Percentiles rank a stretch among this genome's conserved stretches.
phyloP scores from a whole-genome alignment of 2,113 vertebrate species.

The Coryphaenoides rupestris region DNA sequence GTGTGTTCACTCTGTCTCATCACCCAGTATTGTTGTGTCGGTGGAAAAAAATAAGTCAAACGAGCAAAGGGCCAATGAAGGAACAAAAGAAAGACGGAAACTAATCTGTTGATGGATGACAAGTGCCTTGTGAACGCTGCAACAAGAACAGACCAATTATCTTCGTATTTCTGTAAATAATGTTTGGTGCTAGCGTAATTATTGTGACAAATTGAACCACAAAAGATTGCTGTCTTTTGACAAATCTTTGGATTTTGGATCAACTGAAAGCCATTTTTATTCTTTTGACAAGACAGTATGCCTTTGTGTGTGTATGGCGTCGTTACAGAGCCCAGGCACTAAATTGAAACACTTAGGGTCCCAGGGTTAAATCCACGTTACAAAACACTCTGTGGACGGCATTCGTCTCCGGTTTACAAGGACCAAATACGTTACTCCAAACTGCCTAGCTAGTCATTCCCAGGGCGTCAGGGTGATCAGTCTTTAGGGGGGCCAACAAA shows the following conservation, averaged over 20 bases:
- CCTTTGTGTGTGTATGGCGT: no score
- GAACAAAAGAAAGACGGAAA: conserved; percentile 36
- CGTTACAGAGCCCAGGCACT: conserved; percentile 23
- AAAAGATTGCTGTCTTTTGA: conserved; percentile 35
- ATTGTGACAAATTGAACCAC: conserved; percentile 27
- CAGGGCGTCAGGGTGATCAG: conserved; percentile 41
- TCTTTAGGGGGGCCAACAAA: conserved; percentile 55
- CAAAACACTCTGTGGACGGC: background rate
- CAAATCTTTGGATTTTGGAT: conserved; percentile 37
- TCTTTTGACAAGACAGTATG: conserved; percentile 40
- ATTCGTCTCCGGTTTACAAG: conserved; percentile 6
- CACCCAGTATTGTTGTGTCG: conserved; percentile 46
- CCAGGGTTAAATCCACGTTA: background rate
- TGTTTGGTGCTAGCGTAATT: conserved; percentile 81
- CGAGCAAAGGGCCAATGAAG: conserved; percentile 47
- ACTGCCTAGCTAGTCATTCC: background rate
- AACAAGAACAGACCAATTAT: conserved; percentile 81
- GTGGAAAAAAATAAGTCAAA: conserved; percentile 50
- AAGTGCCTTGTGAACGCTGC: conserved; percentile 98
- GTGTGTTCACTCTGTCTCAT: conserved; percentile 40
- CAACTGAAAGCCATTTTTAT: conserved; percentile 41
- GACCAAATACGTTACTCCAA: conserved; percentile 27
- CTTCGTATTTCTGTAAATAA: conserved; percentile 83
- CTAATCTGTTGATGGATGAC: conserved; percentile 69
- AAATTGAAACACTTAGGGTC: conserved; percentile 3